phyloP scores from a whole-genome alignment of 2,888 invertebrate genomes.

The Sminthurinus aureus region DNA sequence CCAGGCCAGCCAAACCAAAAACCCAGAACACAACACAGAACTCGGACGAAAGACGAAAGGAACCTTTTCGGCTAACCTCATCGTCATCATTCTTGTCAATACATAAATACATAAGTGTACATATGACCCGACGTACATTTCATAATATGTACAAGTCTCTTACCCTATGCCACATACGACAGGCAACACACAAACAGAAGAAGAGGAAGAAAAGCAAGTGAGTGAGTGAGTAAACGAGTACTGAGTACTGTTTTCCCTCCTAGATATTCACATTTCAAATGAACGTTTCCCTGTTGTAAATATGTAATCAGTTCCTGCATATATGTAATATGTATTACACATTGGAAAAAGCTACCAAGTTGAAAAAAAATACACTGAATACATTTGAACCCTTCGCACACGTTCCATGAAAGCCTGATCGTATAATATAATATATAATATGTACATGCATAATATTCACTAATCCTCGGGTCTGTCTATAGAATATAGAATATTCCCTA shows the following conservation, averaged over 20 bases:
- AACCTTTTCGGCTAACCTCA: conserved; percentile 1
- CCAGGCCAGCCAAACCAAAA: neutral
- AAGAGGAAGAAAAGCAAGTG: too few species aligned
- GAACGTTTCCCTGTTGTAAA: neutral
- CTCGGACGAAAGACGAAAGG: neutral
- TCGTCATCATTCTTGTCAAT: neutral
- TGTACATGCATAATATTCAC: neutral
- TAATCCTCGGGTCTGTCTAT: neutral
- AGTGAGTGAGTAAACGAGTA: too few species aligned
- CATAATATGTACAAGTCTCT: neutral
- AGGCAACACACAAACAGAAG: neutral
- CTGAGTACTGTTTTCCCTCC: too few species aligned
- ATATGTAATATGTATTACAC: neutral
- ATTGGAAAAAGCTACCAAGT: neutral
- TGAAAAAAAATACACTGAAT: neutral
- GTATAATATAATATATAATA: neutral
- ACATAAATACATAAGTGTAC: neutral
- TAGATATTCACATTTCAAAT: too few species aligned
- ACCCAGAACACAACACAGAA: too few species aligned
- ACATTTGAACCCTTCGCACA: conserved; percentile 3
- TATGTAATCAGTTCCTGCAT: neutral
- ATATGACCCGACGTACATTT: neutral
- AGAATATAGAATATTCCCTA: too few species aligned
- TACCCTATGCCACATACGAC: neutral
- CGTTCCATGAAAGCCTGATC: neutral